These are phyloP conservation scores for Pristionchus mayeri DNA, from an alignment of 2,888 invertebrate genomes.

Conservation along the genomic window DNA sequence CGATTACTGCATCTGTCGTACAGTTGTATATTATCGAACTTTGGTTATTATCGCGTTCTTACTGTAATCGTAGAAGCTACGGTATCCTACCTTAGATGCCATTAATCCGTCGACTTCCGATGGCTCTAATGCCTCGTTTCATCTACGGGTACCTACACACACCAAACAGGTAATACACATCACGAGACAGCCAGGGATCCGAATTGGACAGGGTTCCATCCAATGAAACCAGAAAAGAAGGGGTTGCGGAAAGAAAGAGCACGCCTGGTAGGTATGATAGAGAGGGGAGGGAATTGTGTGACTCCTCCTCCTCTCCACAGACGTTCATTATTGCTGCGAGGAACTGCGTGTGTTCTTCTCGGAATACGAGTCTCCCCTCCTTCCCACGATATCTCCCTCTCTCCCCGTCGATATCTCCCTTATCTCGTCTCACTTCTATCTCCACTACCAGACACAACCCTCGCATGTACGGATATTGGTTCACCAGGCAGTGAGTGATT, in stretches of 20 bases:
- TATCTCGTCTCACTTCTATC: background rate
- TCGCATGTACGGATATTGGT: slow-evolving; percentile 27
- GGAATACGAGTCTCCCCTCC: background rate
- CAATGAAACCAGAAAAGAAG: background rate
- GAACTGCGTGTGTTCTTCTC: background rate
- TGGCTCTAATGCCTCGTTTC: slow-evolving; percentile 37
- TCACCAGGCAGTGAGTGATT: background rate
- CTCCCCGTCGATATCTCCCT: background rate
- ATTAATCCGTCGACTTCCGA: slow-evolving; percentile 19
- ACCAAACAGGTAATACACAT: background rate
- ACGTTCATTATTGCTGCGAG: background rate
- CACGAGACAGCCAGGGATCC: background rate
- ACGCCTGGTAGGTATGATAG: background rate
- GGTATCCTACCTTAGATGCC: slow-evolving; percentile 18
- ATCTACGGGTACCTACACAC: slow-evolving; percentile 43
- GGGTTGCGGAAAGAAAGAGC: background rate
- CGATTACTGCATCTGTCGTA: background rate
- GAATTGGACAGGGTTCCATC: background rate
- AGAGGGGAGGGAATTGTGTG: background rate
- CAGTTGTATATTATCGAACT: too few relatives aligned
- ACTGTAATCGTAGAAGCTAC: background rate
- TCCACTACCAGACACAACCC: background rate
- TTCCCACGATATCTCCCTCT: slow-evolving; percentile 4
- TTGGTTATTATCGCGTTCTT: background rate
- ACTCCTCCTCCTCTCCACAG: slow-evolving; percentile 17